A percentile compares a stretch with the other conserved stretches of the same genome.
Evolutionary conservation across 2,113 vertebrate genomes (phyloP).

Genomic region (Amazona vittata): DNA sequence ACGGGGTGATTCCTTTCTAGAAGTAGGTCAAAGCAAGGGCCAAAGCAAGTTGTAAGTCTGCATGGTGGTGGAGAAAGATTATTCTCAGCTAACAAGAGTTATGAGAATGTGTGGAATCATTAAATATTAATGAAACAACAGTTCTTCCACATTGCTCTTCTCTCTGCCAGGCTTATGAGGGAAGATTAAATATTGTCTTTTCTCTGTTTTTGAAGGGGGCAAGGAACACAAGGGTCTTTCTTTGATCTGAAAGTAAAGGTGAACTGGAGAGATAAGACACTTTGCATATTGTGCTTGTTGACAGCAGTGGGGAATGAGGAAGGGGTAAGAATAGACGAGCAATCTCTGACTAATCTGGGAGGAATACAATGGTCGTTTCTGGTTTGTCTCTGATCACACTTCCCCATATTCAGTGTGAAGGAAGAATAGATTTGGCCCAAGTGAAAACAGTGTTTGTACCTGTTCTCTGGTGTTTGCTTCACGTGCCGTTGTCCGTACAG

Average conservation of each 20-base stretch:
- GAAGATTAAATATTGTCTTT: neutral
- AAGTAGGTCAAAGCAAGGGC: neutral
- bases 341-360: neutral
- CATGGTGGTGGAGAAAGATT: neutral
- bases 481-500: fast-evolving
- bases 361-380: neutral
- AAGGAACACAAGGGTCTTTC: neutral
- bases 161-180: neutral
- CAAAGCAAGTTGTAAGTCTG: neutral
- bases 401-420: neutral
- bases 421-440: neutral
- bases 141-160: neutral
- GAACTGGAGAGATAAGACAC: neutral
- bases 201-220: neutral
- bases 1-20: neutral
- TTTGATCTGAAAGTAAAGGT: neutral
- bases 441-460: neutral
- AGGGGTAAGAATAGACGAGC: neutral
- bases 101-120: fast-evolving
- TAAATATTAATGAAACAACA: neutral
- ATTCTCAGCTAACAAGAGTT: neutral
- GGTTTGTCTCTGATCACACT: neutral
- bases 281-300: neutral
- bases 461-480: fast-evolving
- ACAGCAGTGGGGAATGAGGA: slow-evolving; percentile 1